These are phyloP conservation scores for Abrostola triplasia DNA, from an alignment of 2,888 invertebrate species.

Conservation along the genomic window DNA sequence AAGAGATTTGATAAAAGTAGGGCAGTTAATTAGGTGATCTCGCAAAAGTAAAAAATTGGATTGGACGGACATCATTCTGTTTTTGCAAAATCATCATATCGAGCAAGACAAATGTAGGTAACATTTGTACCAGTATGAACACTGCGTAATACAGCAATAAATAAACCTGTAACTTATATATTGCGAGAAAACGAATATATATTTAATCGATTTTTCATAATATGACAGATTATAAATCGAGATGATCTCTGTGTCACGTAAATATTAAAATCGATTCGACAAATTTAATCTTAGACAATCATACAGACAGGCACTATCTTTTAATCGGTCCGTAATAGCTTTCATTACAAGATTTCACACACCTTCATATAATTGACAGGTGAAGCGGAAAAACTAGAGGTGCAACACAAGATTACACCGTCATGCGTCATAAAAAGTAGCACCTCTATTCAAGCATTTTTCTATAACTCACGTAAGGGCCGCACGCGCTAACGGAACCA, in stretches of 20 bases:
- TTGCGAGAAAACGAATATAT: too few relatives aligned
- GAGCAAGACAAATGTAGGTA: too few relatives aligned
- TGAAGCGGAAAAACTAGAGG: slow-evolving; percentile 10
- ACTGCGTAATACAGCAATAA: too few relatives aligned
- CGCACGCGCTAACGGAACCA: slow-evolving; percentile 77
- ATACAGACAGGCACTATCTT: background rate
- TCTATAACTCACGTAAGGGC: slow-evolving; percentile 43
- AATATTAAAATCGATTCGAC: background rate
- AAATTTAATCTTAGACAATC: too few relatives aligned
- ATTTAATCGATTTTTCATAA: too few relatives aligned
- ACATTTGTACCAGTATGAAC: too few relatives aligned
- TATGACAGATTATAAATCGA: background rate
- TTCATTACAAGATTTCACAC: background rate
- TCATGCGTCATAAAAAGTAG: slow-evolving; percentile 34
- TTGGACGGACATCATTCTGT: too few relatives aligned
- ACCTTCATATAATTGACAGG: background rate
- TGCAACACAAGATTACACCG: background rate
- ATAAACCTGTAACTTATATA: too few relatives aligned
- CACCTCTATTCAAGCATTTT: slow-evolving; percentile 44
- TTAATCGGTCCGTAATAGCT: background rate
- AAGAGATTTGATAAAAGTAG: background rate
- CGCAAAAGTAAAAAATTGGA: background rate
- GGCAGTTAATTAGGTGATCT: background rate
- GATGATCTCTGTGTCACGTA: background rate
- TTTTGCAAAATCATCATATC: too few relatives aligned